phyloP scores from a whole-genome alignment of 2,888 invertebrate species.

The Leptopterna dolabrata region DNA sequence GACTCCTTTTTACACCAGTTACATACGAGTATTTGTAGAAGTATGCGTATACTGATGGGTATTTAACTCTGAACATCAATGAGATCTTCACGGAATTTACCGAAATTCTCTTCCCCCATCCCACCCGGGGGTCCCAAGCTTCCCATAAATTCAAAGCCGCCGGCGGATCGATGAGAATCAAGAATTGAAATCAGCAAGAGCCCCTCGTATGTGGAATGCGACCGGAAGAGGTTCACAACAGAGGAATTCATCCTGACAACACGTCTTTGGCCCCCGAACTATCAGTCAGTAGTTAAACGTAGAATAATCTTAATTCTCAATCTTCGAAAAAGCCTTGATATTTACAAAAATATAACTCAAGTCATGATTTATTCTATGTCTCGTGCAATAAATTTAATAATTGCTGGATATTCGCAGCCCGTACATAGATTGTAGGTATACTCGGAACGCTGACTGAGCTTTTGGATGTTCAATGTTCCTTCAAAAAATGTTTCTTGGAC shows the following conservation, averaged over 20 bases:
- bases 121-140: background rate
- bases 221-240: background rate
- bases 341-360: slow-evolving; percentile 26
- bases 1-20: slow-evolving; percentile 14
- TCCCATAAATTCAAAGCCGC: background rate
- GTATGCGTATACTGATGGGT: background rate
- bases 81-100: background rate
- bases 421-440: background rate
- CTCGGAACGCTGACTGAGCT: background rate
- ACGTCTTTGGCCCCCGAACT: slow-evolving; percentile 54
- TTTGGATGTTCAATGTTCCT: slow-evolving; percentile 10
- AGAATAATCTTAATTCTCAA: background rate
- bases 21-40: background rate
- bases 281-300: slow-evolving; percentile 32
- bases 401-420: background rate
- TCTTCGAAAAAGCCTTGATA: background rate
- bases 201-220: slow-evolving; percentile 53
- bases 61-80: background rate
- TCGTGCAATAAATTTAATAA: slow-evolving; percentile 39
- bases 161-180: background rate
- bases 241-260: slow-evolving; percentile 62
- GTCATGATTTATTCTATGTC: slow-evolving; percentile 8
- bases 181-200: slow-evolving; percentile 62
- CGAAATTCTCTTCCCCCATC: background rate
- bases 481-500: background rate